Conservation (phyloP, 2,888 invertebrate genomes). For the Troides oblongomaculatus region DNA sequence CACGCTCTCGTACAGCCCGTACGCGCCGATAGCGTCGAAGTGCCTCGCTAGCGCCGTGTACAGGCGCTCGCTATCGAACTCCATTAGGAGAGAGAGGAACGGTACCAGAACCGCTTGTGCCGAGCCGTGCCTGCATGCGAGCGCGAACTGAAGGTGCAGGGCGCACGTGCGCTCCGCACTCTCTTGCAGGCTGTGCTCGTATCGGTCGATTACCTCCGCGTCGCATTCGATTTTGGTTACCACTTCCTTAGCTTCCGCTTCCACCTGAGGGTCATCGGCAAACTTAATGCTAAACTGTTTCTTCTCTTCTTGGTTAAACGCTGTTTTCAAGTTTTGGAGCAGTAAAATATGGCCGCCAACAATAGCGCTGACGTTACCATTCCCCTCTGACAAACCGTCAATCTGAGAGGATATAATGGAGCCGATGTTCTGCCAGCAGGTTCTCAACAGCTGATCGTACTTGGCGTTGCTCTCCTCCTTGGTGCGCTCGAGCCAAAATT, state of each 20-base stretch:
- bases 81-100: conserved; percentile 74
- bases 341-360: conserved; percentile 60
- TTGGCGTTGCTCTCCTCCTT: conserved; percentile 41
- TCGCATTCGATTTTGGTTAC: conserved; percentile 35
- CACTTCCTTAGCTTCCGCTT: background rate
- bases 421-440: conserved; percentile 66
- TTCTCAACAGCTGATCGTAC: conserved; percentile 56
- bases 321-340: conserved; percentile 50
- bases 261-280: conserved; percentile 40
- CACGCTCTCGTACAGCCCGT: conserved; percentile 55
- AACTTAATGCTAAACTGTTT: conserved; percentile 53
- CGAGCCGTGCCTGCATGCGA: conserved; percentile 49
- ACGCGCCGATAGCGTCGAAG: conserved; percentile 40
- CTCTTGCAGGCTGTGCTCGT: conserved; percentile 64
- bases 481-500: conserved; percentile 59
- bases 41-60: conserved; percentile 64
- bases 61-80: conserved; percentile 78
- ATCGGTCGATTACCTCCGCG: conserved; percentile 46
- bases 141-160: conserved; percentile 79
- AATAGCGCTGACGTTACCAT: conserved; percentile 62
- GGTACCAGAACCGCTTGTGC: conserved; percentile 69
- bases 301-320: conserved; percentile 45
- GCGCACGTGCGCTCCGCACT: conserved; percentile 69
- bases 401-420: conserved; percentile 50
- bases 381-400: conserved; percentile 58